phyloP scores from a whole-genome alignment of 2,888 invertebrate species.

The Philopedon plagiatum region DNA sequence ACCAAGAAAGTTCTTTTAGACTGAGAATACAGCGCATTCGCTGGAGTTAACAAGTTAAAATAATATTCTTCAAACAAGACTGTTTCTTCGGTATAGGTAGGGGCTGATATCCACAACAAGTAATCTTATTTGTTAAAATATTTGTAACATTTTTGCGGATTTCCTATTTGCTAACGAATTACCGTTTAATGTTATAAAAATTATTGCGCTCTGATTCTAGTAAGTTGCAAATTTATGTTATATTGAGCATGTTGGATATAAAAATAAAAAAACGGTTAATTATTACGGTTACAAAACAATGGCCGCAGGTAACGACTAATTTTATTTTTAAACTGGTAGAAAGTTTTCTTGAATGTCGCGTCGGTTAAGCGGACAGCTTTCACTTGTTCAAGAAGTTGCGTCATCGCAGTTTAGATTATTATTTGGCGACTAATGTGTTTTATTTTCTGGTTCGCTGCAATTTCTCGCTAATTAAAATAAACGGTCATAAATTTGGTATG shows the following conservation, averaged over 20 bases:
- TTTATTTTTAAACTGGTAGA: constrained; percentile 23
- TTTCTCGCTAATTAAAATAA: background rate
- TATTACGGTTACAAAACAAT: background rate
- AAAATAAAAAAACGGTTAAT: constrained; percentile 1
- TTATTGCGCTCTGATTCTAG: too few species aligned
- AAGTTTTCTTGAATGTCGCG: constrained; percentile 14
- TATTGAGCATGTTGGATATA: background rate
- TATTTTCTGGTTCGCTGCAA: background rate
- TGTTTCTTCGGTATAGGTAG: too few species aligned
- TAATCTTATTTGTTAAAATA: too few species aligned
- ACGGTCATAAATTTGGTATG: background rate
- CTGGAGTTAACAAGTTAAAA: too few species aligned
- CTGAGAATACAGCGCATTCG: too few species aligned
- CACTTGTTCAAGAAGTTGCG: constrained; percentile 12
- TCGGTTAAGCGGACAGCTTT: constrained; percentile 12
- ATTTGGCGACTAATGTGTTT: background rate
- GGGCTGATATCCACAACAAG: too few species aligned
- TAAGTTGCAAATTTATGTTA: too few species aligned
- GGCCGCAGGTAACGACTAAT: background rate
- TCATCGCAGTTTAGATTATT: constrained; percentile 11
- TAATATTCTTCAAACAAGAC: too few species aligned
- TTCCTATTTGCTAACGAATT: too few species aligned
- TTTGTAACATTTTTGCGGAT: too few species aligned
- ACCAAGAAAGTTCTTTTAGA: too few species aligned
- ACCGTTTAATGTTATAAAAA: too few species aligned